These are phyloP conservation scores for Alectura lathami DNA, from an alignment of 2,113 vertebrate genomes.

Conservation along the genomic window DNA sequence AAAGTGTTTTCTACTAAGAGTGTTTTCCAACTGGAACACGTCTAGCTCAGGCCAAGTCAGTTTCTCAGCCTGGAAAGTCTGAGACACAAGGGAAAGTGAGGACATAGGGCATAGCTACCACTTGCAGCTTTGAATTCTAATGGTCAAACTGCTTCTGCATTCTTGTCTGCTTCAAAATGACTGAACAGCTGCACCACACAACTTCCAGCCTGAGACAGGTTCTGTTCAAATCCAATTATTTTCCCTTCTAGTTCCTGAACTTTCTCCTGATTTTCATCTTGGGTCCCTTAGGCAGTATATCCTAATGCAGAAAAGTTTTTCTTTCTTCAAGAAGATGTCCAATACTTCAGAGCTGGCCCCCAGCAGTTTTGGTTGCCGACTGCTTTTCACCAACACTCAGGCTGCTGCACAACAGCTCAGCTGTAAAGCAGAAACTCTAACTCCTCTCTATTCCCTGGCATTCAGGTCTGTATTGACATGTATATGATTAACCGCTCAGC, in stretches of 20 bases:
- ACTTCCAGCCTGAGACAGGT: background rate
- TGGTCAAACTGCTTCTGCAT: background rate
- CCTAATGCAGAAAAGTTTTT: too few species aligned
- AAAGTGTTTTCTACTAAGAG: background rate
- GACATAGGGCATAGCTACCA: background rate
- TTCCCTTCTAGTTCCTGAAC: background rate
- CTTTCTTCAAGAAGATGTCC: background rate
- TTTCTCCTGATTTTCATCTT: background rate
- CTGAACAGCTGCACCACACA: background rate
- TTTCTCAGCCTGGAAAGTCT: slow-evolving; percentile 43
- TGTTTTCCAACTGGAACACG: slow-evolving; percentile 39
- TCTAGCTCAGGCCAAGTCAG: slow-evolving; percentile 4
- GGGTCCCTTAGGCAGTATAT: too few species aligned
- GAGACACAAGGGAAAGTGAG: background rate
- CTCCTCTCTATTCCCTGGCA: background rate
- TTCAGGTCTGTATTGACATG: background rate
- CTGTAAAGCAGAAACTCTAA: background rate
- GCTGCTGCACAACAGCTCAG: background rate
- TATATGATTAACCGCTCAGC: background rate
- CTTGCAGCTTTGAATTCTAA: background rate
- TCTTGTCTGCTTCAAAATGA: background rate
- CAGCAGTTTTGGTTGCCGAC: background rate
- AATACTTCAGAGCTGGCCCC: background rate
- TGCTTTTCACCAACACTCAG: background rate
- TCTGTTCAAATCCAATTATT: background rate